phyloP scores from a whole-genome alignment of 2,888 invertebrate species.

The Cheilosia vulpina region DNA sequence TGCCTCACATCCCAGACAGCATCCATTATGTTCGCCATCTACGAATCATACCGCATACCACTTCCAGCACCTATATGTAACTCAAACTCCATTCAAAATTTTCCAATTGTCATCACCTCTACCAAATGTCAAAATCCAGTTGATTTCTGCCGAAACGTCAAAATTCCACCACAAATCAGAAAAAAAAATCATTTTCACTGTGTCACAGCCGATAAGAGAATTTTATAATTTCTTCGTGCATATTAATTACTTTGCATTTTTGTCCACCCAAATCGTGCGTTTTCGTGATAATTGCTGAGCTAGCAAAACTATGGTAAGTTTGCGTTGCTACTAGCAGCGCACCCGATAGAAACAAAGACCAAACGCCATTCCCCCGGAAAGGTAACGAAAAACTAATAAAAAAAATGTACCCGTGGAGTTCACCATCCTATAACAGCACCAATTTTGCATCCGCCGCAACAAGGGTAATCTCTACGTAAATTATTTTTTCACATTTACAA shows the following conservation, averaged over 20 bases:
- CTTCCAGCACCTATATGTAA: slow-evolving; percentile 17
- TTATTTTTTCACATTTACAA: slow-evolving; percentile 46
- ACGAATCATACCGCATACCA: background rate
- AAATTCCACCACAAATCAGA: slow-evolving; percentile 57
- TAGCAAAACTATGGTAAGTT: slow-evolving; percentile 70
- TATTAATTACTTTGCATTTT: slow-evolving; percentile 6
- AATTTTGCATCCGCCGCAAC: slow-evolving; percentile 64
- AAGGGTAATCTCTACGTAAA: slow-evolving; percentile 60
- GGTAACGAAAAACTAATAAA: slow-evolving; percentile 10
- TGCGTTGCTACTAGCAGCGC: slow-evolving; percentile 63
- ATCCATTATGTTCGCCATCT: slow-evolving; percentile 2
- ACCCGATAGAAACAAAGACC: slow-evolving; percentile 48
- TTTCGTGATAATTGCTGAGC: slow-evolving; percentile 60
- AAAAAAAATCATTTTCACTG: slow-evolving; percentile 48
- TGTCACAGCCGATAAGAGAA: slow-evolving; percentile 64
- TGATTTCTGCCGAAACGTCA: slow-evolving; percentile 58
- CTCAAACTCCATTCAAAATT: background rate
- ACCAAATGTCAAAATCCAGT: slow-evolving; percentile 61
- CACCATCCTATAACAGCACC: slow-evolving; percentile 80
- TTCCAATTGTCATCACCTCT: slow-evolving; percentile 52
- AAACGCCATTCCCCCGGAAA: slow-evolving; percentile 53
- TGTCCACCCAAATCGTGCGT: slow-evolving; percentile 22
- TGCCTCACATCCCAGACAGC: background rate
- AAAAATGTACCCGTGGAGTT: slow-evolving; percentile 83
- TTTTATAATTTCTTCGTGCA: slow-evolving; percentile 34